These are phyloP conservation scores for Periphyllus acericola DNA, from an alignment of 2,888 invertebrate species.

Conservation along the genomic window DNA sequence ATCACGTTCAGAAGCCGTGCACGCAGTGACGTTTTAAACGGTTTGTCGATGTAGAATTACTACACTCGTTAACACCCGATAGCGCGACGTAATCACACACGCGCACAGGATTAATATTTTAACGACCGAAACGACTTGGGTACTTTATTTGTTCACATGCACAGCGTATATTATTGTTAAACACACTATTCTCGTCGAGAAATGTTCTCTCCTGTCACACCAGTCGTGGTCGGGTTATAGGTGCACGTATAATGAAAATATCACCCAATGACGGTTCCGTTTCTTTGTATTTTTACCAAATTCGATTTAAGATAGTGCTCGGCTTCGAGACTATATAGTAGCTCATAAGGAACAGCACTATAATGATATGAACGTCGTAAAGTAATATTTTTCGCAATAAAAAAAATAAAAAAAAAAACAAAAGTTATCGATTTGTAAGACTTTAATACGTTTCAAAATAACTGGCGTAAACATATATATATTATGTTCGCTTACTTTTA, in stretches of 20 bases:
- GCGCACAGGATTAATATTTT: neutral
- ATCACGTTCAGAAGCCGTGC: too few relatives aligned
- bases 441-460: neutral
- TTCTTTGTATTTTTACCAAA: neutral
- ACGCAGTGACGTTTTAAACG: too few relatives aligned
- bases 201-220: neutral
- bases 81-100: too few relatives aligned
- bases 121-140: neutral
- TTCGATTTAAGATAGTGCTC: conserved; percentile 46
- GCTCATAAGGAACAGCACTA: neutral
- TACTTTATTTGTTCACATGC: neutral
- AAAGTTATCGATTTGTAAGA: neutral
- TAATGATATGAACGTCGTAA: neutral
- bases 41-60: too few relatives aligned
- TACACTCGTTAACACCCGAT: too few relatives aligned
- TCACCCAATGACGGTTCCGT: neutral
- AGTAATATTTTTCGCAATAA: neutral
- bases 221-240: neutral
- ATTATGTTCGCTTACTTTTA: neutral
- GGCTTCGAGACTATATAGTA: neutral
- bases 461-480: neutral
- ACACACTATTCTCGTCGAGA: neutral
- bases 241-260: neutral
- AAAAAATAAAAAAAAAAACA: neutral
- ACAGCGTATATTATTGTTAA: neutral